These are phyloP conservation scores for Hypocryptadius cinnamomeus DNA, from an alignment of 2,113 vertebrate species.

Conservation along the genomic window DNA sequence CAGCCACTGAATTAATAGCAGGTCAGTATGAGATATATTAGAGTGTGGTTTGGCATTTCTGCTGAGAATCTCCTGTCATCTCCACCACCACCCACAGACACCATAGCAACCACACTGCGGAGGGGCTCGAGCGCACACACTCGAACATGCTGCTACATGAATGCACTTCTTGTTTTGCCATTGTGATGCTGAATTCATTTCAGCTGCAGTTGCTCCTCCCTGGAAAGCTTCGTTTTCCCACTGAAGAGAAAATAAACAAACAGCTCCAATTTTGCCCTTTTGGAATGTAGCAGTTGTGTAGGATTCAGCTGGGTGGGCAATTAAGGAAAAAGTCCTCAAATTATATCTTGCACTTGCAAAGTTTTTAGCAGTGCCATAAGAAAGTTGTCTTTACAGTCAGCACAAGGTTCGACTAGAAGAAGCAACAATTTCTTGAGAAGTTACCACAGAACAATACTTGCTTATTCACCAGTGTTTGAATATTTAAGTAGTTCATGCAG, in stretches of 20 bases:
- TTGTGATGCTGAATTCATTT: slow-evolving; percentile 27
- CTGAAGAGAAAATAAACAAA: slow-evolving; percentile 26
- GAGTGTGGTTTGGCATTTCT: slow-evolving; percentile 39
- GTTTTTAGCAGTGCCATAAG: not conserved
- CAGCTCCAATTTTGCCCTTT: not conserved
- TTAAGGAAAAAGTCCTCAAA: not conserved
- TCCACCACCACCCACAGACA: slow-evolving; percentile 6
- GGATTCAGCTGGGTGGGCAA: not conserved
- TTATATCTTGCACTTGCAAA: not conserved
- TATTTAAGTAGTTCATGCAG: not conserved
- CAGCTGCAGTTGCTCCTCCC: slow-evolving; percentile 2
- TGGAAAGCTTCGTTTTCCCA: not conserved
- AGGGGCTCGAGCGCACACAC: not conserved
- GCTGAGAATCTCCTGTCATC: slow-evolving; percentile 30
- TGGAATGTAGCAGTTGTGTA: not conserved
- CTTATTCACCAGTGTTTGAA: not conserved
- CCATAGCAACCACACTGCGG: slow-evolving; percentile 39
- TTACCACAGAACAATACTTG: not conserved
- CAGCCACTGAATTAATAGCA: slow-evolving; percentile 14
- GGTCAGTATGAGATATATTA: slow-evolving; percentile 13
- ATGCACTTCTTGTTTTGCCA: slow-evolving; percentile 39
- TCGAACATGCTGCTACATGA: slow-evolving; percentile 4
- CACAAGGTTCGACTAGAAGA: not conserved
- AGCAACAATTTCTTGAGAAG: not conserved
- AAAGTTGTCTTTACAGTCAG: not conserved